Evolutionary conservation across 2,113 vertebrate species (phyloP).

Genomic region (Barbus barbus): DNA sequence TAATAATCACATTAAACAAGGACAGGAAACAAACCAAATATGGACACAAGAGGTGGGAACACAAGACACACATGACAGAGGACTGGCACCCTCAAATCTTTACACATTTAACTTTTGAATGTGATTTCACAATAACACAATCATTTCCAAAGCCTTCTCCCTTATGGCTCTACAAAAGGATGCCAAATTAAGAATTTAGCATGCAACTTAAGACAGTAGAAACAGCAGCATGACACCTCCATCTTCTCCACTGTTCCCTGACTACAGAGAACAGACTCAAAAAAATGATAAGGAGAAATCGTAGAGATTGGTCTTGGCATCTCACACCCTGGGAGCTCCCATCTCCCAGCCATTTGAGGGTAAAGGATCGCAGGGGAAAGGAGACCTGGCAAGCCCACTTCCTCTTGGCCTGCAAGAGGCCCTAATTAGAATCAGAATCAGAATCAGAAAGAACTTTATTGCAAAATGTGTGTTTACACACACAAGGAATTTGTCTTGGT

Average conservation of each 20-base stretch:
- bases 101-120: not conserved
- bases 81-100: not conserved
- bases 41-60: too few species aligned
- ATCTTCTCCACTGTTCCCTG: constrained; percentile 4
- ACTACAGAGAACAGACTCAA: not conserved
- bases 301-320: constrained; percentile 87
- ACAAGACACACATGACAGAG: too few species aligned
- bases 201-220: constrained; percentile 70
- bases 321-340: constrained; percentile 74
- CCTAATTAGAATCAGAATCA: constrained; percentile 84
- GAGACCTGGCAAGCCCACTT: constrained; percentile 87
- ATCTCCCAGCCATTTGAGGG: constrained; percentile 70
- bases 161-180: constrained; percentile 40
- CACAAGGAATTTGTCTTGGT: too few species aligned
- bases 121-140: not conserved
- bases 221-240: constrained; percentile 47
- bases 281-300: constrained; percentile 75
- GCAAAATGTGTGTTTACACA: too few species aligned
- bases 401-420: constrained; percentile 80
- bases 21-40: too few species aligned
- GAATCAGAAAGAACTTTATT: too few species aligned
- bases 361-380: constrained; percentile 86
- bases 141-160: not conserved
- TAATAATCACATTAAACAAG: too few species aligned
- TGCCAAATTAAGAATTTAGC: constrained; percentile 78